phyloP scores from a whole-genome alignment of 2,888 invertebrate genomes.

The Melanargia galathea region DNA sequence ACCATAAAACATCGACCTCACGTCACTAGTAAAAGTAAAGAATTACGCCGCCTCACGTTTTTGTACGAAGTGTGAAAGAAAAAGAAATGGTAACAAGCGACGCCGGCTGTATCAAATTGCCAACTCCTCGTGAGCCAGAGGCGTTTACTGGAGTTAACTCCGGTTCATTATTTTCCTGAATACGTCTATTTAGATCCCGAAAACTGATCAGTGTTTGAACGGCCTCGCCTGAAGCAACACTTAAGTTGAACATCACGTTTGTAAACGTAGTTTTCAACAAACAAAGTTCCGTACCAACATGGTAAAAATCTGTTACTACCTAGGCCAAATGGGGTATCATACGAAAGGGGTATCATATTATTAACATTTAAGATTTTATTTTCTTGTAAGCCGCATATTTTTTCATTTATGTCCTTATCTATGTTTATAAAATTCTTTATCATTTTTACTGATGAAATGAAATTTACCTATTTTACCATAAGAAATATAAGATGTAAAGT shows the following conservation, averaged over 20 bases:
- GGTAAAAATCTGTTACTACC: background rate
- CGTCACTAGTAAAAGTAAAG: slow-evolving; percentile 6
- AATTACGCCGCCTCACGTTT: slow-evolving; percentile 14
- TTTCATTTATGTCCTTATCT: no score
- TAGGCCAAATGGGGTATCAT: no score
- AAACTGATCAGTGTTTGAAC: slow-evolving; percentile 26
- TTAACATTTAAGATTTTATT: no score
- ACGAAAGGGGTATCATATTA: no score
- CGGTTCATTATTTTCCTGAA: slow-evolving; percentile 73
- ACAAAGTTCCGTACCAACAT: background rate
- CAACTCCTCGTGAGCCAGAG: slow-evolving; percentile 61
- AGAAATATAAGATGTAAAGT: no score
- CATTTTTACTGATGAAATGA: no score
- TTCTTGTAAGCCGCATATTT: no score
- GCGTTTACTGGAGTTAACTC: slow-evolving; percentile 62
- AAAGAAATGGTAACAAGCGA: slow-evolving; percentile 43
- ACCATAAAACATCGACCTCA: slow-evolving; percentile 2
- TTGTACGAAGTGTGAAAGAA: slow-evolving; percentile 26
- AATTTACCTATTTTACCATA: no score
- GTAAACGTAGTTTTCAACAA: slow-evolving; percentile 7
- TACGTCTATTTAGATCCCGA: slow-evolving; percentile 45
- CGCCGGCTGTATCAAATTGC: slow-evolving; percentile 74
- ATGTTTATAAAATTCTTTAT: no score
- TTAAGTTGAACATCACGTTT: slow-evolving; percentile 19
- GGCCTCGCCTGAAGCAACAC: slow-evolving; percentile 18